Base-by-base conservation (phyloP, 2,888 invertebrate genomes). In the Leucophenga montana region DNA sequence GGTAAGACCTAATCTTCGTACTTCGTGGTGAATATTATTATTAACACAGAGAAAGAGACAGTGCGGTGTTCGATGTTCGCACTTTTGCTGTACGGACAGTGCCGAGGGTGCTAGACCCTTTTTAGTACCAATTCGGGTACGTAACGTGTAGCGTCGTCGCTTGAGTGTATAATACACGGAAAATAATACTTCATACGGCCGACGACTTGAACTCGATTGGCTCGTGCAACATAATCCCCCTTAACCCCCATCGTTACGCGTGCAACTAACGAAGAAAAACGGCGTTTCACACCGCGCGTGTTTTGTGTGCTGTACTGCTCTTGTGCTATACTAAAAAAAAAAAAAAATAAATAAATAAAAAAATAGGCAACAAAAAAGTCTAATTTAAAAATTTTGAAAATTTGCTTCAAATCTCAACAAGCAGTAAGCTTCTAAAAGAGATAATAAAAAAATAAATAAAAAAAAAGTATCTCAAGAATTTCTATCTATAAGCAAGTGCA, bases 341-440 rank as follows among this genome's bases (percentile, higher is more conserved):
- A 44, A 46, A 1, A 20, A 20, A 44, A 62, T 16, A 18, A 20
- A 16, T n/a, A 33, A 59, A 8, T 71, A 70, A 71, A 67, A 71
- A 50, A 66, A 74, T 71, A 69, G 57, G 69, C 53, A 72, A 11
- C 18, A 48, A 66, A 53, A 54, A 59, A 53, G 2, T 4, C 13
- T 22, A 53, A 33, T 14, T 27, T 9, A 33, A 66, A 66, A 53
- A 66, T n/a, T n/a, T 16, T 20, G 27, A 56, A 56, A 20, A 16
- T 39, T 39, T 39, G 39, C 39, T 39, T 39, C 11, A 39, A 39
- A 39, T 39, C 39, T 39, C 39, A 39, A 66, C 66, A 74, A 22
- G n/a, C 56, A 9, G 8, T 1, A 44, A 68, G 56, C 46, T 62
- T 9, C 44, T n/a, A 44, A 16, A 22, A 16, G 6, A 68, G 59